Evolutionary conservation across 1,140 invertebrate species (phyloP), one percentile per base, ranked within the genome.

Genomic region (Homarus americanus): DNA sequence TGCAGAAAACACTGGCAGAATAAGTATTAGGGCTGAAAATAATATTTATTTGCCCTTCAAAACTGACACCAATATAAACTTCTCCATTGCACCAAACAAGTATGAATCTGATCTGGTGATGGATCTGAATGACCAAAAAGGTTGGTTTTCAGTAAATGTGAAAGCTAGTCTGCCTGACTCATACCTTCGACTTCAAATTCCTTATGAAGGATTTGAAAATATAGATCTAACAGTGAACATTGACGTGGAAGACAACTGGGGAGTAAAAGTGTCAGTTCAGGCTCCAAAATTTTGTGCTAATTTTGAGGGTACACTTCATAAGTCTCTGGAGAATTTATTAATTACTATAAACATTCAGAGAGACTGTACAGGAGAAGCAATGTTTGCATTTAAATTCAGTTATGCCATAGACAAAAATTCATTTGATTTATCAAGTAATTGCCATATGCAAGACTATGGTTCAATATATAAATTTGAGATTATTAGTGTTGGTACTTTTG

Each of bases 81-180:
- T 75, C n/a, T 63, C 72, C 24, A 3, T 83, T 5, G 28, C 41
- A 9, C 32, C 69, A 20, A n/a, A 76, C 32, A 58, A 40, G 7
- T n/a, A 53, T 38, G 44, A 83, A 78, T 38, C 79, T 63, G 34
- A 84, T 63, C 40, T 90, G 12, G 73, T 58, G 17, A 58, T 90
- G 9, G 82, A 90, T 75, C 24, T 83, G 10, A 76, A 90, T 83
- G 82, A 83, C 24, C 17, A 90, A 3, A 83, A 78, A 41, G 63
- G 63, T 9, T 90, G 80, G 80, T 17, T 78, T 32, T 73, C 34
- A 41, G 66, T 72, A 7, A 28, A 83, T 41, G 17, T 83, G 44
- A 90, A 90, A 75, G 88, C 32, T 15, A 90, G 80, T 66, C 84
- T 90, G 41, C 15, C 66, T 10, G 88, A 90, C 24, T 84, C 80